Evolutionary conservation across 2,113 vertebrate species (phyloP).

Genomic region (Gobio gobio): DNA sequence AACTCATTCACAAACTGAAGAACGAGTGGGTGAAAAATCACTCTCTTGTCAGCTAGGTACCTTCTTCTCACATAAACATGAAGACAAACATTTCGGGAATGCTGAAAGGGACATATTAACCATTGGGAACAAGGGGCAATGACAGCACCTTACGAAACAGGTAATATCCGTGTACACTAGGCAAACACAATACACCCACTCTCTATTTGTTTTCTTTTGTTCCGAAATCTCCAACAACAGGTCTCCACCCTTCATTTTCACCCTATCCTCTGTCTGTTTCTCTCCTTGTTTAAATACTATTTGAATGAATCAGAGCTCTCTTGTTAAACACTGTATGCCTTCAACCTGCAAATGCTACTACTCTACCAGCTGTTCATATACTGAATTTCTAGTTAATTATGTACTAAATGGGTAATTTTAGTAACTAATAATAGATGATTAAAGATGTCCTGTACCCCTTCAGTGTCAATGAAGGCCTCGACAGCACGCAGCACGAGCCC

Average conservation of each 20-base stretch:
- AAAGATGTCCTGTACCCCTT: constrained; percentile 20
- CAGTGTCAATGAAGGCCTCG: constrained; percentile 78
- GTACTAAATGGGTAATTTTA: not conserved
- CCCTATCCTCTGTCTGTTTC: not conserved
- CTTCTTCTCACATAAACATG: not conserved
- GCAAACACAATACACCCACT: not conserved
- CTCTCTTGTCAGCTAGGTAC: not conserved
- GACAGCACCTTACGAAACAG: constrained; percentile 1
- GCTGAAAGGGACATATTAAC: not conserved
- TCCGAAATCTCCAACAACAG: constrained; percentile 4
- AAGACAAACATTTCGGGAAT: not conserved
- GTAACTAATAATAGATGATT: not conserved
- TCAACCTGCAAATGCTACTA: not conserved
- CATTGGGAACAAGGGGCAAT: not conserved
- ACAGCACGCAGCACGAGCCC: constrained; percentile 85
- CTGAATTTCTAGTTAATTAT: not conserved
- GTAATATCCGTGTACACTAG: not conserved
- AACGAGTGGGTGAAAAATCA: not conserved
- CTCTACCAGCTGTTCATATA: not conserved
- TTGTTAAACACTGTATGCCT: not conserved
- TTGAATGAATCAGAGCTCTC: constrained; percentile 23
- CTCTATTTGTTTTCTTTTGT: constrained; percentile 18
- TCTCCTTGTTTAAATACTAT: constrained; percentile 19
- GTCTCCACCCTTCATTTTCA: constrained; percentile 17
- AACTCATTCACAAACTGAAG: not conserved